Base-by-base conservation (phyloP, 2,113 vertebrate species). In the Carlito syrichta region DNA sequence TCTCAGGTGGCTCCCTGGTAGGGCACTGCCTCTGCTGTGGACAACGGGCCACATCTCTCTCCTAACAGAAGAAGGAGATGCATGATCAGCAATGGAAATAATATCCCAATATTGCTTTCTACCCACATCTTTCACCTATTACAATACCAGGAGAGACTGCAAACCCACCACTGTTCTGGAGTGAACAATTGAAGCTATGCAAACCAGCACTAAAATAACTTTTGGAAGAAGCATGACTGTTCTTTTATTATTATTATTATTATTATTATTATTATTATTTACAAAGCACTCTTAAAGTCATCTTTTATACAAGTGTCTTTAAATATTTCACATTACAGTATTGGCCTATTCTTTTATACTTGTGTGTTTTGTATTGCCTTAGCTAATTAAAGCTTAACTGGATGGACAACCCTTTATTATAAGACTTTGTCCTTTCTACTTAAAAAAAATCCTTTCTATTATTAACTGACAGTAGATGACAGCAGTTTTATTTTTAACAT, bases 351-450 rank as follows among this genome's bases (percentile, higher is more conserved):
- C 69, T 90, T 74, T 89, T 56, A 91, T 50, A 5, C 17, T 79
- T 81, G 43, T 69, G 86, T 43, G 50, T 66, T 89, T 66, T 63
- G 22, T 43, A 91, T 91, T 78, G 23, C 38, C 92, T 63, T 63
- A 68, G n/a, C 14, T 63, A 87, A 91, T 83, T 60, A 91, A 93
- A 89, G 58, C 52, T 38, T 89, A 48, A 90, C 43, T 76, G 38
- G 5, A 25, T 79, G 6, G 48, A 25, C 25, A 83, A 14, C 10
- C 3, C 4, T 71, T 95, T 62, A 78, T 69, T 73, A 78, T 74
- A 62, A 95, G n/a, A 94, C n/a, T 35, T 50, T 43, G 32, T 56
- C 27, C 23, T 74, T 85, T 19, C 38, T 27, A 19, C 38, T 77
- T 77, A 32, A 30, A 73, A 93, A 74, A 79, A 30, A 35, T 1